Percentiles rank a stretch among this genome's conserved stretches.
phyloP scores from a whole-genome alignment of 2,113 vertebrate genomes.

The Cyrtonyx montezumae region DNA sequence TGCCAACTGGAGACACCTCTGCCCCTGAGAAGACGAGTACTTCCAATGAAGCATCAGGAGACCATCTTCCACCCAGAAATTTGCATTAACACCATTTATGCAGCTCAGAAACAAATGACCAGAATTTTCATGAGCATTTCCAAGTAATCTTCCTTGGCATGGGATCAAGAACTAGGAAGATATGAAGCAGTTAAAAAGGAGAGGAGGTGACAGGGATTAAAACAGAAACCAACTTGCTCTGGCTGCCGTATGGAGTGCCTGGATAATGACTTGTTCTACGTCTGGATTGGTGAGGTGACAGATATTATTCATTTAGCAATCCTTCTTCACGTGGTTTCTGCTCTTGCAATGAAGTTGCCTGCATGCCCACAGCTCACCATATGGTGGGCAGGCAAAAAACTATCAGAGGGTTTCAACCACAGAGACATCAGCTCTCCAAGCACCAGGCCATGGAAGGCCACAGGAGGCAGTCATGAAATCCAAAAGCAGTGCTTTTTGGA shows the following conservation, averaged over 20 bases:
- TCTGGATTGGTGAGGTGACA: background rate
- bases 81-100: background rate
- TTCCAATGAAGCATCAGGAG: background rate
- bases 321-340: accelerated
- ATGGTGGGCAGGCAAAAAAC: background rate
- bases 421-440: accelerated
- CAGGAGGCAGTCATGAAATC: background rate
- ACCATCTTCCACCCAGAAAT: background rate
- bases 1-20: background rate
- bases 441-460: background rate
- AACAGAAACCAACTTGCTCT: background rate
- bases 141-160: background rate
- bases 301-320: background rate
- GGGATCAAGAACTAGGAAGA: background rate
- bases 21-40: background rate
- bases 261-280: background rate
- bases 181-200: background rate
- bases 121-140: background rate
- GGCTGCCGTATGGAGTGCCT: background rate
- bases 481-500: background rate
- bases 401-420: background rate
- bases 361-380: accelerated
- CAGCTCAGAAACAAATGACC: background rate
- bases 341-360: accelerated
- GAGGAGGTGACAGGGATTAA: background rate